phyloP scores from a whole-genome alignment of 2,888 invertebrate genomes.

The Pseudeuparius sepicola region DNA sequence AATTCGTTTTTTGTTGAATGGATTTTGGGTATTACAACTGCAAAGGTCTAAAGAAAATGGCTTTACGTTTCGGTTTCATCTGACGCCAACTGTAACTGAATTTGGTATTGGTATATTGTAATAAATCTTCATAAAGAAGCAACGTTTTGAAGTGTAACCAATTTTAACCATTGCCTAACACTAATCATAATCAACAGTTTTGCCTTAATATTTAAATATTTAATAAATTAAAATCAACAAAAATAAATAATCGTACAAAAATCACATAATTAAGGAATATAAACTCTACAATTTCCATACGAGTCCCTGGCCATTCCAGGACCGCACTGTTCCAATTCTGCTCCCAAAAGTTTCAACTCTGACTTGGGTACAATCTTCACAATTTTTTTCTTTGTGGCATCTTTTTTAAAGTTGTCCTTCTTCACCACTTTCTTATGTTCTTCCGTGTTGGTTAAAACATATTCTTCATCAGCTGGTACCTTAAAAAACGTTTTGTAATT shows the following conservation, averaged over 20 bases:
- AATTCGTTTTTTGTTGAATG: no score
- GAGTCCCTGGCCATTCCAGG: constrained; percentile 59
- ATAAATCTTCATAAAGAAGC: no score
- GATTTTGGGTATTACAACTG: no score
- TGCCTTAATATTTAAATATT: constrained; percentile 6
- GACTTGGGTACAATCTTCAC: constrained; percentile 25
- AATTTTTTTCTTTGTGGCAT: constrained; percentile 23
- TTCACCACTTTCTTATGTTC: constrained; percentile 25
- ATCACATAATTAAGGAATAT: background rate
- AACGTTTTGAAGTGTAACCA: no score
- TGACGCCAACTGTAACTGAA: no score
- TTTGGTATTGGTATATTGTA: no score
- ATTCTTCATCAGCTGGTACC: constrained; percentile 29
- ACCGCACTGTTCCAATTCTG: constrained; percentile 64
- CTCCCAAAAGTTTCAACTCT: constrained; percentile 52
- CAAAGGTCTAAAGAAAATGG: no score
- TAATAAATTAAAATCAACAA: background rate
- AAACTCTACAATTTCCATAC: constrained; percentile 47
- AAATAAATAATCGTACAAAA: background rate
- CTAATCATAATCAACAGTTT: no score
- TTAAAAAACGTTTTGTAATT: no score
- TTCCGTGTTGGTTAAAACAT: constrained; percentile 22
- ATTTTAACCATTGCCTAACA: no score
- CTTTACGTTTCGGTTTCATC: no score
- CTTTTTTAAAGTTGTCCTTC: constrained; percentile 27